A percentile compares a stretch with the other conserved stretches of the same genome.
Conservation (phyloP, 2,113 vertebrate species). For the Myotis lucifugus region DNA sequence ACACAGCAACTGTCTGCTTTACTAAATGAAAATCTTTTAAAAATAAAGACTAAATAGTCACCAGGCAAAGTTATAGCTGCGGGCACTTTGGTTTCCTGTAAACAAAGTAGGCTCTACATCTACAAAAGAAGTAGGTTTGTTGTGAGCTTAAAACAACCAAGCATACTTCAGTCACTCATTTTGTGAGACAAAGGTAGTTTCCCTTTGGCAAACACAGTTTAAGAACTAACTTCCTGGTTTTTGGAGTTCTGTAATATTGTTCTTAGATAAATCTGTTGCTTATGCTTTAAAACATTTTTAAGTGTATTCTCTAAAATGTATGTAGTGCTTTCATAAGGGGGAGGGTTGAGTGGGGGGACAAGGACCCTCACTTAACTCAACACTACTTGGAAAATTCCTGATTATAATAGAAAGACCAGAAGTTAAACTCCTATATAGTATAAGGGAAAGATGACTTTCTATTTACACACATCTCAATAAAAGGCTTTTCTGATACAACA, state of each 20-base stretch:
- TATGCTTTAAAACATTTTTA: constrained; percentile 46
- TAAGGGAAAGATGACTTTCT: constrained; percentile 21
- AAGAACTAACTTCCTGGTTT: constrained; percentile 64
- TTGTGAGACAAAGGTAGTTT: constrained; percentile 54
- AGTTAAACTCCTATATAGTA: neutral
- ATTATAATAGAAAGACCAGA: constrained; percentile 40
- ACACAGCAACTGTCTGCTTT: constrained; percentile 69
- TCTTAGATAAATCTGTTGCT: constrained; percentile 54
- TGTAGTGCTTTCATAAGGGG: constrained; percentile 17
- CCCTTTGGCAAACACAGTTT: constrained; percentile 51
- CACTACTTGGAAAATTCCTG: neutral
- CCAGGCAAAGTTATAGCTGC: constrained; percentile 60
- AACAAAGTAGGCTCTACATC: constrained; percentile 48
- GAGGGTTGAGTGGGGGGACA: neutral
- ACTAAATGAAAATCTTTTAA: constrained; percentile 62
- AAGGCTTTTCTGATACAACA: constrained; percentile 22
- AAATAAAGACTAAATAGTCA: constrained; percentile 58
- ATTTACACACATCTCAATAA: constrained; percentile 12
- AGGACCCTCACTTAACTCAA: constrained; percentile 34
- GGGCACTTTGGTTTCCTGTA: constrained; percentile 45
- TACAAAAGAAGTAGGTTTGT: constrained; percentile 46
- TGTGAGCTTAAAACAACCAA: constrained; percentile 40
- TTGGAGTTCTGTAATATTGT: constrained; percentile 30
- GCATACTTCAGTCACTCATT: constrained; percentile 27
- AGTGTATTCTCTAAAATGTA: constrained; percentile 45